Evolutionary conservation across 1,140 invertebrate genomes (phyloP).

Genomic region (Zaprionus nigranus): DNA sequence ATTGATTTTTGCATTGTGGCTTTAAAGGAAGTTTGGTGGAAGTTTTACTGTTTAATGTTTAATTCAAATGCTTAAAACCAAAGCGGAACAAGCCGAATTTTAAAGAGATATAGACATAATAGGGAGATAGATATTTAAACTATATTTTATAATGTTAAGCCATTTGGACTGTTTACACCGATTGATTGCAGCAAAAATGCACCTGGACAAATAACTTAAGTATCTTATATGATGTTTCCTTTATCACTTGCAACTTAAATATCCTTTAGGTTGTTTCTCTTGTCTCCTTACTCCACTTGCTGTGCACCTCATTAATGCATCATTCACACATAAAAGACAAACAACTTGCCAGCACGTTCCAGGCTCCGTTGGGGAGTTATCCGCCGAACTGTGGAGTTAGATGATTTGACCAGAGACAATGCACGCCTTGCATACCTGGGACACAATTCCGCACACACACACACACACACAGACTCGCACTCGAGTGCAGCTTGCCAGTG

Average conservation of each 20-base stretch:
- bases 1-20: neutral
- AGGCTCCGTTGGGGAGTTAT: neutral
- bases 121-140: too few species aligned
- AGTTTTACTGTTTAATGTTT: too few species aligned
- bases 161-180: too few species aligned
- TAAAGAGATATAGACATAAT: too few species aligned
- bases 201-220: neutral
- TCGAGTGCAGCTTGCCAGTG: constrained; percentile 34
- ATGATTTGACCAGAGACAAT: constrained; percentile 20
- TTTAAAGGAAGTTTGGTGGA: neutral
- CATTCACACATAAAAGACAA: constrained; percentile 19
- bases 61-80: too few species aligned
- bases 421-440: constrained; percentile 8
- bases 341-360: constrained; percentile 8
- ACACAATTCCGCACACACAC: constrained; percentile 15
- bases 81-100: too few species aligned
- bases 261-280: neutral
- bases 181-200: too few species aligned
- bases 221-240: neutral
- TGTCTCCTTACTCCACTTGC: constrained; percentile 2
- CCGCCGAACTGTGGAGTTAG: constrained; percentile 25
- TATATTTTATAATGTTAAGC: too few species aligned
- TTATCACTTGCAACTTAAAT: neutral
- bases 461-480: constrained; percentile 9
- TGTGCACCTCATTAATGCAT: constrained; percentile 26